These are phyloP conservation scores for Podotricha telesiphe DNA, from an alignment of 2,888 invertebrate species.

Conservation along the genomic window DNA sequence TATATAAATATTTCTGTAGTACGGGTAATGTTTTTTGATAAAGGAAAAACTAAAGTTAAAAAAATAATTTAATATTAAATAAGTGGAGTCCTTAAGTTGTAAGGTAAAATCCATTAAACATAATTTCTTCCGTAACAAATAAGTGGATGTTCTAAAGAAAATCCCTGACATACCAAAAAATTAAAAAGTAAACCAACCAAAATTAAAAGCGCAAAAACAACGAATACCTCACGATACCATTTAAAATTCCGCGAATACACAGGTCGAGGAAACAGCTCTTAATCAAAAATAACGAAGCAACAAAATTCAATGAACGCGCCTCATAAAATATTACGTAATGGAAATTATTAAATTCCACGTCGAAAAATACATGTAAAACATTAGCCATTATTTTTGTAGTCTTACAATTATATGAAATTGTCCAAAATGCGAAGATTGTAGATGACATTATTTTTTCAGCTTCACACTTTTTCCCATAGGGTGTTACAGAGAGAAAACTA, in stretches of 20 bases:
- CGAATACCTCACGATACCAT: slow-evolving; percentile 18
- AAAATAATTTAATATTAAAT: too few species aligned
- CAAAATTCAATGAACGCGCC: slow-evolving; percentile 73
- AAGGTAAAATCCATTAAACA: too few species aligned
- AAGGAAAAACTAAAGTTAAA: too few species aligned
- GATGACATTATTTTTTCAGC: too few species aligned
- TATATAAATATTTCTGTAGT: too few species aligned
- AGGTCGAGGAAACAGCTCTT: slow-evolving; percentile 52
- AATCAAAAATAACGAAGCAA: slow-evolving; percentile 72
- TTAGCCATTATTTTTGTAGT: slow-evolving; percentile 56
- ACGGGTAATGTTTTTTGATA: too few species aligned
- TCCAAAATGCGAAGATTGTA: not conserved
- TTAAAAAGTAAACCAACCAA: slow-evolving; percentile 6
- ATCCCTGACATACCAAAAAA: slow-evolving; percentile 2
- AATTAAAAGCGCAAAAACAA: slow-evolving; percentile 15
- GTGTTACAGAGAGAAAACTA: too few species aligned
- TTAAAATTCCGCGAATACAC: slow-evolving; percentile 35
- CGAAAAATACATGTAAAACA: slow-evolving; percentile 49
- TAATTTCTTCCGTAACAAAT: not conserved
- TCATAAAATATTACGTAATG: slow-evolving; percentile 75
- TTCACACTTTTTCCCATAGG: too few species aligned
- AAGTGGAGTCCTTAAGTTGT: too few species aligned
- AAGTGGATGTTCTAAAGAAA: not conserved
- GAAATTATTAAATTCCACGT: slow-evolving; percentile 78
- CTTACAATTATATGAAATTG: slow-evolving; percentile 42